Evolutionary conservation across 2,797 vertebrate species (phyloP).

Genomic region (Chloroceryle amazona): DNA sequence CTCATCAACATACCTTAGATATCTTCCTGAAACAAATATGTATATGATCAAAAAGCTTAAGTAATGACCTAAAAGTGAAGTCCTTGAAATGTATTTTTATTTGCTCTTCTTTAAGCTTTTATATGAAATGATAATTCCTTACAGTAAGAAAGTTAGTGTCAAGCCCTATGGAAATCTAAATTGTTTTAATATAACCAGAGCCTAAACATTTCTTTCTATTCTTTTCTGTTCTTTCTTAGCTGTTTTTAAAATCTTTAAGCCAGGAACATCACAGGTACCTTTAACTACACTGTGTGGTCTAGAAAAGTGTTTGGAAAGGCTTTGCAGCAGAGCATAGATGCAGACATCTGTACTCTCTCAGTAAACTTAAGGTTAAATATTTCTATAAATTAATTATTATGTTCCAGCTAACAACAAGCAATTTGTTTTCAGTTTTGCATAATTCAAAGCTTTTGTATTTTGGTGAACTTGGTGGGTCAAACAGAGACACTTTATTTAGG

Average conservation of each 20-base stretch:
- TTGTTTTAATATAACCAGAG: not conserved
- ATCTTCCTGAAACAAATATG: not conserved
- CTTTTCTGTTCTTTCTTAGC: not conserved
- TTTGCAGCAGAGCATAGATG: not conserved
- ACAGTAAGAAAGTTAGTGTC: not conserved
- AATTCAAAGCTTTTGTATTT: not conserved
- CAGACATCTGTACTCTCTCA: not conserved
- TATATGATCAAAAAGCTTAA: not conserved
- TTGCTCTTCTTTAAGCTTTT: not conserved
- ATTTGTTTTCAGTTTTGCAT: slow-evolving; percentile 45
- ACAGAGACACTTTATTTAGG: not conserved
- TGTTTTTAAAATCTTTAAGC: not conserved
- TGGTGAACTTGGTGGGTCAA: not conserved
- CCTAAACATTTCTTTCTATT: not conserved
- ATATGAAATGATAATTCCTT: not conserved
- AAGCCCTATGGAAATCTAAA: not conserved
- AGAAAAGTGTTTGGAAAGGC: not conserved
- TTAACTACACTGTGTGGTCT: not conserved
- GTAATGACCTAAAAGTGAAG: not conserved
- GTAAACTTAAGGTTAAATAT: slow-evolving; percentile 12
- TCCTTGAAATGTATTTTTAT: not conserved
- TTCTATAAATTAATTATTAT: slow-evolving; percentile 57
- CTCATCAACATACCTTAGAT: not conserved
- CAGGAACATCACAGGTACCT: not conserved
- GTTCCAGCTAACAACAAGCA: slow-evolving; percentile 2